A percentile compares a stretch with the other conserved stretches of the same genome.
phyloP scores from a whole-genome alignment of 2,888 invertebrate species.

The Notodonta ziczac region DNA sequence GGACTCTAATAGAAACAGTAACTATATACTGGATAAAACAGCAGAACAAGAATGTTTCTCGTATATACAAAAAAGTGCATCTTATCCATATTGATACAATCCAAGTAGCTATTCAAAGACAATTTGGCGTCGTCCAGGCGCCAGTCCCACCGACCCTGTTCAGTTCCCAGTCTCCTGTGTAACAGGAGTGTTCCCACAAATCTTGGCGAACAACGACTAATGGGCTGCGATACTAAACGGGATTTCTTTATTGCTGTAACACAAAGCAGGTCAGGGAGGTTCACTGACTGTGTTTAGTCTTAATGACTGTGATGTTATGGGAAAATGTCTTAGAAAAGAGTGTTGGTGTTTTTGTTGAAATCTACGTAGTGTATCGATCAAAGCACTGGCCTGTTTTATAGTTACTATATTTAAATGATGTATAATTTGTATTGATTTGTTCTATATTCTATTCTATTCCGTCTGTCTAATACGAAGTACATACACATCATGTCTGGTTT shows the following conservation, averaged over 20 bases:
- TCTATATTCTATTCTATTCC: too few relatives aligned
- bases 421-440: too few relatives aligned
- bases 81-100: conserved; percentile 18
- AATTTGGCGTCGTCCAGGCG: conserved; percentile 34
- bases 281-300: conserved; percentile 19
- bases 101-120: conserved; percentile 6
- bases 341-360: not conserved
- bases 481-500: too few relatives aligned
- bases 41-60: too few relatives aligned
- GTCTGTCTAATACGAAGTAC: too few relatives aligned
- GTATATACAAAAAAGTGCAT: not conserved
- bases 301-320: conserved; percentile 14
- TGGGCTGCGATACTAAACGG: conserved; percentile 28
- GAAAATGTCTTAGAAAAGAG: not conserved
- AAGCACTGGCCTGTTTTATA: too few relatives aligned
- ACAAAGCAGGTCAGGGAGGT: conserved; percentile 7
- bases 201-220: conserved; percentile 50
- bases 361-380: too few relatives aligned
- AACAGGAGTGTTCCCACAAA: conserved; percentile 36
- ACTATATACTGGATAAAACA: too few relatives aligned
- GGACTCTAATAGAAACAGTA: too few relatives aligned
- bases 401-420: too few relatives aligned
- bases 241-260: conserved; percentile 36
- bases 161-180: conserved; percentile 23
- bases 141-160: conserved; percentile 36